Conservation (phyloP, 2,113 vertebrate genomes). For the Smithornis capensis region DNA sequence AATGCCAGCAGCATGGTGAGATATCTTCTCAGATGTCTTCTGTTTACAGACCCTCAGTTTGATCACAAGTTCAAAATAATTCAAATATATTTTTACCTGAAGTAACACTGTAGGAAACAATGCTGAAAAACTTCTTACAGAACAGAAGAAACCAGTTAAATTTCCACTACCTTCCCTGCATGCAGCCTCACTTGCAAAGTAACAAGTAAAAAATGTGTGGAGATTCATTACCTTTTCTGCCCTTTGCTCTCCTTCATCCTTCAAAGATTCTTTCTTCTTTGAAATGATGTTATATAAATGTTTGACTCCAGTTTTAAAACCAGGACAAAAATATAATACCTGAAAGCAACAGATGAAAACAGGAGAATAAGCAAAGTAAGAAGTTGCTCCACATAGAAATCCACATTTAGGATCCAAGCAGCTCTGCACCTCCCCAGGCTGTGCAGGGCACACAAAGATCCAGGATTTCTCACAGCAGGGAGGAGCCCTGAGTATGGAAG, state of each 20-base stretch:
- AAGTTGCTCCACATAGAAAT: neutral
- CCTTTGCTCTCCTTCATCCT: conserved; percentile 77
- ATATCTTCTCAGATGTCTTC: neutral
- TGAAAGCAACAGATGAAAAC: conserved; percentile 58
- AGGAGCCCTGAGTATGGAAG: neutral
- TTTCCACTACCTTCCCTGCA: neutral
- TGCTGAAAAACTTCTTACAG: neutral
- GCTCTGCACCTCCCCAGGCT: neutral
- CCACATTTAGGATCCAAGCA: neutral
- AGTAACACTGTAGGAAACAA: neutral
- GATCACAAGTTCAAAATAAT: neutral
- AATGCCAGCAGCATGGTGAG: neutral
- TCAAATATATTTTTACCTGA: neutral
- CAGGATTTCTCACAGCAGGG: neutral
- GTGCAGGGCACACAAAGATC: neutral
- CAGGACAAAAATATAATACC: conserved; percentile 95
- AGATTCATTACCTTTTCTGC: conserved; percentile 77
- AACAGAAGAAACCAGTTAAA: neutral
- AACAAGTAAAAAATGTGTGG: neutral
- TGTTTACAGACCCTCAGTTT: neutral
- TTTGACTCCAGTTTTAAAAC: conserved; percentile 91
- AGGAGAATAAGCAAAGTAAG: neutral
- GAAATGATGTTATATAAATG: conserved; percentile 84
- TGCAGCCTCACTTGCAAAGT: neutral
- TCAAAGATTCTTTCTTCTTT: conserved; percentile 80